Evolutionary conservation across 1,140 invertebrate genomes (phyloP).

Genomic region (Drosophila persimilis): DNA sequence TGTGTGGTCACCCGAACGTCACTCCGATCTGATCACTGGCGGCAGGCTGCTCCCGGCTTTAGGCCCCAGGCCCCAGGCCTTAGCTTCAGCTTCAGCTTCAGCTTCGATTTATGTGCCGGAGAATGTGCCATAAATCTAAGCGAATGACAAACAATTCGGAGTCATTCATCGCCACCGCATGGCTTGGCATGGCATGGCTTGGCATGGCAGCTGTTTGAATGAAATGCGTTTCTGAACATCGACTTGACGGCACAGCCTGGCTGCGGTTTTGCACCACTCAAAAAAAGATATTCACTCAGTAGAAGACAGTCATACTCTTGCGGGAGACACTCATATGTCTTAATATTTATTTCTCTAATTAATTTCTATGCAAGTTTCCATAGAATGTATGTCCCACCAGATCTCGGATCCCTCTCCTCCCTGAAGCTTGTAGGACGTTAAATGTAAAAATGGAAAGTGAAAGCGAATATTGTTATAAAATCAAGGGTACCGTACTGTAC

Average conservation of each 20-base stretch:
- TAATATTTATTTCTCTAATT: too few relatives aligned
- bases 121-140: slow-evolving; percentile 61
- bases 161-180: slow-evolving; percentile 46
- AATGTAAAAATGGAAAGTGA: slow-evolving; percentile 7
- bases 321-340: too few relatives aligned
- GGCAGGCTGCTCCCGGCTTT: slow-evolving; percentile 18
- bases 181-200: slow-evolving; percentile 24
- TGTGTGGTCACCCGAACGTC: slow-evolving; percentile 55
- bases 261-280: slow-evolving; percentile 19
- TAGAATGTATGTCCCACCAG: too few relatives aligned
- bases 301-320: too few relatives aligned
- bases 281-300: not conserved
- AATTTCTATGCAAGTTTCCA: too few relatives aligned
- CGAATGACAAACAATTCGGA: slow-evolving; percentile 54
- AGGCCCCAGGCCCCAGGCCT: slow-evolving; percentile 10
- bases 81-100: slow-evolving; percentile 22
- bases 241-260: slow-evolving; percentile 33
- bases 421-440: too few relatives aligned
- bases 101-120: slow-evolving; percentile 52
- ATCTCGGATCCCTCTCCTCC: too few relatives aligned
- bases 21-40: slow-evolving; percentile 47
- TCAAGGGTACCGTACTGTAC: not conserved
- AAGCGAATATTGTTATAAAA: slow-evolving; percentile 24
- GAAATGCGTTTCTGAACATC: slow-evolving; percentile 43
- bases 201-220: slow-evolving; percentile 40